Evolutionary conservation across 2,113 vertebrate genomes (phyloP).

Genomic region (Catharus bicknelli): DNA sequence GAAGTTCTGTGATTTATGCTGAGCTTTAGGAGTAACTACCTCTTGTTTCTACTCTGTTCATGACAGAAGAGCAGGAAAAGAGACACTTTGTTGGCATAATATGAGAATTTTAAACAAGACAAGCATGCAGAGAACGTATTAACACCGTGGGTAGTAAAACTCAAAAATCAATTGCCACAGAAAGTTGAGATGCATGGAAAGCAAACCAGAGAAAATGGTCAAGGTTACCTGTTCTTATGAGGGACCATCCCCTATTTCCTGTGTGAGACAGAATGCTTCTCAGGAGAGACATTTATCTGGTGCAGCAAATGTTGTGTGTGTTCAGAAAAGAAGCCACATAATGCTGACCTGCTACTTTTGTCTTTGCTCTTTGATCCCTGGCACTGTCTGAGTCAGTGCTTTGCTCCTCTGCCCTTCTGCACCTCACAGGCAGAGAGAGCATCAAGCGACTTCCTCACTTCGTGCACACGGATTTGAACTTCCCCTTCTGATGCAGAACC

Average conservation of each 20-base stretch:
- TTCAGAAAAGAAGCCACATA: neutral
- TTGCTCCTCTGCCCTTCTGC: neutral
- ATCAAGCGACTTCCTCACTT: neutral
- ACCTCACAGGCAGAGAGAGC: neutral
- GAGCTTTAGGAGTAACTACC: neutral
- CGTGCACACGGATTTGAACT: neutral
- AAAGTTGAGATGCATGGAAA: neutral
- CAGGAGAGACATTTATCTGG: neutral
- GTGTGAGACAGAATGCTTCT: neutral
- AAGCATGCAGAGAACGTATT: neutral
- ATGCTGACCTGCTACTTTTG: neutral
- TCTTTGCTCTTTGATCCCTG: neutral
- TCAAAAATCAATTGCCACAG: neutral
- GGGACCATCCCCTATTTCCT: neutral
- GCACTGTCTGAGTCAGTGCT: neutral
- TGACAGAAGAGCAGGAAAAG: neutral
- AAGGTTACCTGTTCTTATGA: neutral
- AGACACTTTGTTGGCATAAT: neutral
- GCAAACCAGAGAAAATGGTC: neutral
- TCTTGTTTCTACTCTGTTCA: neutral
- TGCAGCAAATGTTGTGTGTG: neutral
- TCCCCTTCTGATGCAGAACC: neutral
- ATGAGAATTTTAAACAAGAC: neutral
- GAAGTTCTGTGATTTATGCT: neutral
- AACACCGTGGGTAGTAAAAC: neutral